Evolutionary conservation across 2,797 vertebrate genomes (phyloP).

Genomic region (Falco columbarius): DNA sequence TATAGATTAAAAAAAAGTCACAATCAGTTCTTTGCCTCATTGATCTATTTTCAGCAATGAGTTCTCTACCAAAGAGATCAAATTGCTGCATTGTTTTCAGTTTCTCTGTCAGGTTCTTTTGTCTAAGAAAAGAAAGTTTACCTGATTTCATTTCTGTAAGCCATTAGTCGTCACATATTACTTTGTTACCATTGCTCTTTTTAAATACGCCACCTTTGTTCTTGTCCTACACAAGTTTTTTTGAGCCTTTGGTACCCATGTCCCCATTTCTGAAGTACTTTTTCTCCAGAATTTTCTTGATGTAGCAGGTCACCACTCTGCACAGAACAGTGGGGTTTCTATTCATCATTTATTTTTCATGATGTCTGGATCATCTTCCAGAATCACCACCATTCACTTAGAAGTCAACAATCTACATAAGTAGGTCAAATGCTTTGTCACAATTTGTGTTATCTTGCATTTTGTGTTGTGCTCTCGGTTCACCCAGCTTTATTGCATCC

Average conservation of each 20-base stretch:
- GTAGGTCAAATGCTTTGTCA: neutral
- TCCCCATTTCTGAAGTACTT: neutral
- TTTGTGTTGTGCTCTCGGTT: neutral
- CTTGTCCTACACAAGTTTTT: neutral
- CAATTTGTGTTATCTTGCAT: neutral
- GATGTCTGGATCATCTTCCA: neutral
- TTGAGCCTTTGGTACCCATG: neutral
- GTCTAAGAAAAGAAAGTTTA: neutral
- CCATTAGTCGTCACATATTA: neutral
- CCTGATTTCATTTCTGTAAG: neutral
- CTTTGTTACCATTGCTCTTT: neutral
- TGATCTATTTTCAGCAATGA: neutral
- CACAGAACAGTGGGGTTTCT: neutral
- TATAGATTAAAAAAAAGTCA: neutral
- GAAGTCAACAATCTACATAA: neutral
- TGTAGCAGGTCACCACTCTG: fast-evolving
- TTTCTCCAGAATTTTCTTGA: neutral
- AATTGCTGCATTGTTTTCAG: neutral
- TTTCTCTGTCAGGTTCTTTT: neutral
- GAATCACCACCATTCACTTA: neutral
- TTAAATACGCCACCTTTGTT: neutral
- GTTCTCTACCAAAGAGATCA: neutral
- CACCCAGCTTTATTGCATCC: neutral
- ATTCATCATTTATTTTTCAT: neutral
- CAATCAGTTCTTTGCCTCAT: neutral